phyloP scores from a whole-genome alignment of 1,140 invertebrate species.

The Drosophila kanapiae region DNA sequence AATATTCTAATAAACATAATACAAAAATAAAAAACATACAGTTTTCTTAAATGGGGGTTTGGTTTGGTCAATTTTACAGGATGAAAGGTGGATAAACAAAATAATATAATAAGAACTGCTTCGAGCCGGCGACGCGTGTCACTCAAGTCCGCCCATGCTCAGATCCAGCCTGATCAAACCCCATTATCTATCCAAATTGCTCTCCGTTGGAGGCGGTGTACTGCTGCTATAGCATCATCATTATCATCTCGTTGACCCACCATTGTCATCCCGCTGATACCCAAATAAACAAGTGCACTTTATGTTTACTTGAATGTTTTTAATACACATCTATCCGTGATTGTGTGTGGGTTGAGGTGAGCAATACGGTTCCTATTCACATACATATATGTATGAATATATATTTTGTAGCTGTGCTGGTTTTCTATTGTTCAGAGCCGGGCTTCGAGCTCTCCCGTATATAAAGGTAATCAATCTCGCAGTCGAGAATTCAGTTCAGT shows the following conservation, averaged over 20 bases:
- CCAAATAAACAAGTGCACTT: slow-evolving; percentile 62
- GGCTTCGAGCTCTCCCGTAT: slow-evolving; percentile 56
- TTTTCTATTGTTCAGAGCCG: slow-evolving; percentile 63
- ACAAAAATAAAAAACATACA: too few species aligned
- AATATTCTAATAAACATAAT: background rate
- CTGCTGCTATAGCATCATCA: slow-evolving; percentile 29
- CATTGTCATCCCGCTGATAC: slow-evolving; percentile 52
- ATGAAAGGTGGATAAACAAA: slow-evolving; percentile 23
- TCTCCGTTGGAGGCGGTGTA: slow-evolving; percentile 8
- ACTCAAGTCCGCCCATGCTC: slow-evolving; percentile 45
- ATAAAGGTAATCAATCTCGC: slow-evolving; percentile 80
- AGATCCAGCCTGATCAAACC: slow-evolving; percentile 23
- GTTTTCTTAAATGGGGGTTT: background rate
- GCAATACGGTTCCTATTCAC: slow-evolving; percentile 55
- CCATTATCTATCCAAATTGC: slow-evolving; percentile 45
- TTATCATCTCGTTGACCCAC: slow-evolving; percentile 52
- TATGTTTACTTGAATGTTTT: slow-evolving; percentile 51
- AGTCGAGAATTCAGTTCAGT: slow-evolving; percentile 69
- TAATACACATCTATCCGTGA: slow-evolving; percentile 39
- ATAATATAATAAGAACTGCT: slow-evolving; percentile 32
- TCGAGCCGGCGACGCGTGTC: slow-evolving; percentile 47
- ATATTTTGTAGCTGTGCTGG: slow-evolving; percentile 18
- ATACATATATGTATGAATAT: slow-evolving; percentile 7
- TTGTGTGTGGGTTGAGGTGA: slow-evolving; percentile 65
- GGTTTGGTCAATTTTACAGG: slow-evolving; percentile 4